Conservation (phyloP, 1,140 invertebrate genomes). For the Neodiprion virginianus region DNA sequence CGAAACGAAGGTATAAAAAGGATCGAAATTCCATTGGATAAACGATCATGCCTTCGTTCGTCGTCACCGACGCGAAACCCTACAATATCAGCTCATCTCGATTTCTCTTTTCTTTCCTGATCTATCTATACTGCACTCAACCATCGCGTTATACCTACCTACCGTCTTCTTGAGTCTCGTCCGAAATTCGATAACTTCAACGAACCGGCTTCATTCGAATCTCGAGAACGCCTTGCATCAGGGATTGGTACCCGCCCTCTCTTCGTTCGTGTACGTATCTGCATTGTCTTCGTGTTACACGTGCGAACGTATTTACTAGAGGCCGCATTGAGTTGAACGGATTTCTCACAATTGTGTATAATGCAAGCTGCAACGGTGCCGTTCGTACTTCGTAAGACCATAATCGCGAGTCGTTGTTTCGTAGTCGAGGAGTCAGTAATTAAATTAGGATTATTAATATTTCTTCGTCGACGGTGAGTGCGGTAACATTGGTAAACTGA, state of each 20-base stretch:
- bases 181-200: background rate
- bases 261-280: background rate
- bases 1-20: too few species aligned
- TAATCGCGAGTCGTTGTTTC: too few species aligned
- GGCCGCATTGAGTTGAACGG: background rate
- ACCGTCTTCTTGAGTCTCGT: background rate
- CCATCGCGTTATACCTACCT: too few species aligned
- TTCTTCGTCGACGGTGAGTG: too few species aligned
- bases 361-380: too few species aligned
- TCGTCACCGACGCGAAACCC: background rate
- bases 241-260: background rate
- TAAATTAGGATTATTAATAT: too few species aligned
- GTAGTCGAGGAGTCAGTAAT: too few species aligned
- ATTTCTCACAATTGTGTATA: background rate
- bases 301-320: background rate
- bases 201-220: background rate
- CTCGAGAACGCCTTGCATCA: background rate
- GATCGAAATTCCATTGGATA: background rate
- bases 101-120: background rate
- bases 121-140: background rate
- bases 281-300: background rate
- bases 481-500: too few species aligned
- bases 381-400: too few species aligned
- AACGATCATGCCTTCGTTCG: background rate
- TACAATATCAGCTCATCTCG: background rate